These are phyloP conservation scores for Delia radicum DNA, from an alignment of 1,140 invertebrate species.

Conservation along the genomic window DNA sequence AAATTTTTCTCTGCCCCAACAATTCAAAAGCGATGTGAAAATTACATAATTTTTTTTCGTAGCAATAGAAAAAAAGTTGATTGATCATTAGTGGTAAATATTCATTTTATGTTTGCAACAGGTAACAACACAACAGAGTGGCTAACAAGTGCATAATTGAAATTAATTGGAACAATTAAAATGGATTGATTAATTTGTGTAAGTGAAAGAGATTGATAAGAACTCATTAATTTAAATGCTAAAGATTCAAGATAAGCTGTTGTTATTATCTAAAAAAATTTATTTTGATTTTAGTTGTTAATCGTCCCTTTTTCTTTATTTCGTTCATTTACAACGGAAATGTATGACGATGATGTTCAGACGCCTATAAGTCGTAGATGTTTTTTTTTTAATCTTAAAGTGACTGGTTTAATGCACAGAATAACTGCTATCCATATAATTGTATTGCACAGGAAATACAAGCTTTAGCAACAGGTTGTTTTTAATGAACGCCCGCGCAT, in stretches of 20 bases:
- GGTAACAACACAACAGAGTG: neutral
- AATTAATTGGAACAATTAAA: constrained; percentile 17
- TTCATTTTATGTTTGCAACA: neutral
- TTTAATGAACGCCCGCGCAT: constrained; percentile 20
- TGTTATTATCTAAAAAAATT: neutral
- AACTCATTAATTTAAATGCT: neutral
- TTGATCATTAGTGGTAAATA: neutral
- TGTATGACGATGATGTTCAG: neutral
- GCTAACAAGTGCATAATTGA: constrained; percentile 21
- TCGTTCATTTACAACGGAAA: neutral
- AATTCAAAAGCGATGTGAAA: neutral
- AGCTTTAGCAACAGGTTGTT: constrained; percentile 17
- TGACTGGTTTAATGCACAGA: neutral
- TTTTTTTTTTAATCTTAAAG: neutral
- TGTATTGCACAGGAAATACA: constrained; percentile 15
- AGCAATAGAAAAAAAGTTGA: neutral
- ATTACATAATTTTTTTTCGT: too few relatives aligned
- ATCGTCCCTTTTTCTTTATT: neutral
- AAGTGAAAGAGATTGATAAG: neutral
- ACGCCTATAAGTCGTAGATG: neutral
- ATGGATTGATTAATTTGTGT: neutral
- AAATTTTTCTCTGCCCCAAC: neutral
- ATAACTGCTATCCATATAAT: neutral
- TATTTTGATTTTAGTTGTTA: neutral
- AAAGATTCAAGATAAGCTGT: neutral